phyloP scores from a whole-genome alignment of 2,113 vertebrate species.

The Bettongia penicillata region DNA sequence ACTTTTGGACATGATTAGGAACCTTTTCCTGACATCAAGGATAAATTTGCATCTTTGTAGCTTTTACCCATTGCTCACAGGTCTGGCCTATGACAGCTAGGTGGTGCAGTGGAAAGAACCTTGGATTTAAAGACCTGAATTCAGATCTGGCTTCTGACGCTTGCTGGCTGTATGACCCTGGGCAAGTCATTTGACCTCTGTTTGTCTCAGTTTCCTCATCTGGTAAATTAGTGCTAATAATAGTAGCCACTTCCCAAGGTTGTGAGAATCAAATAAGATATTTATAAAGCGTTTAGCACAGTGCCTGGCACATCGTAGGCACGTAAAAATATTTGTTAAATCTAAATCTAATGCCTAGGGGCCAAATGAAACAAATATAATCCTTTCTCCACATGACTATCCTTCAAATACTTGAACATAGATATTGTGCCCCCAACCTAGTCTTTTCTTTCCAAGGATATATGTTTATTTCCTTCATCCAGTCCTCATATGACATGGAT shows the following conservation, averaged over 20 bases:
- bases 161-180: neutral
- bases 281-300: neutral
- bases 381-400: neutral
- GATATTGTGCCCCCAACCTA: neutral
- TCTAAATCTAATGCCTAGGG: neutral
- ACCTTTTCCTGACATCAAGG: neutral
- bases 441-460: neutral
- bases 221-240: neutral
- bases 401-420: neutral
- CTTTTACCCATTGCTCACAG: neutral
- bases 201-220: neutral
- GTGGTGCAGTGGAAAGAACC: neutral
- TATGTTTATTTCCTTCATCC: neutral
- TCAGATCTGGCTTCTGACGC: neutral
- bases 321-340: neutral
- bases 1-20: neutral
- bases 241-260: neutral
- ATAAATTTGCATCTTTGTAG: neutral
- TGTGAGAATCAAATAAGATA: neutral
- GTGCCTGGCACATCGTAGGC: neutral
- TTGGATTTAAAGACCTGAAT: neutral
- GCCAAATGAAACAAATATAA: neutral
- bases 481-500: neutral
- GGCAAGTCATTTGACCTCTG: neutral
- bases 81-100: neutral